These are phyloP conservation scores for Salminus brasiliensis DNA, from an alignment of 2,113 vertebrate species.

Conservation along the genomic window DNA sequence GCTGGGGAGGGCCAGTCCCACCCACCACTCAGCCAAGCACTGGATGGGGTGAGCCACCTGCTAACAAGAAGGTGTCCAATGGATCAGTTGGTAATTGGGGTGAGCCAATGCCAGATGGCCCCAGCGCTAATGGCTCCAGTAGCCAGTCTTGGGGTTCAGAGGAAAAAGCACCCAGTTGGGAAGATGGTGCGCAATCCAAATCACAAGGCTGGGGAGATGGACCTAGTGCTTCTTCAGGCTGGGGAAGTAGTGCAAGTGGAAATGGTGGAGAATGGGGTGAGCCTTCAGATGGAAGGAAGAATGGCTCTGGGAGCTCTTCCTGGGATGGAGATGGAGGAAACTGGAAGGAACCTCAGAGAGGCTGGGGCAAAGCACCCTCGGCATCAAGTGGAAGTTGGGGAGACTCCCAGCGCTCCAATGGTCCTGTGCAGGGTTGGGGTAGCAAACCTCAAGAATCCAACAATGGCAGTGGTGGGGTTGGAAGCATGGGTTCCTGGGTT, in stretches of 20 bases:
- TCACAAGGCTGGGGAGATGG: constrained; percentile 88
- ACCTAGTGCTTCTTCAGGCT: constrained; percentile 84
- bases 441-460: constrained; percentile 86
- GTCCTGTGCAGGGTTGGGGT: constrained; percentile 85
- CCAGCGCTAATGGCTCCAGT: constrained; percentile 81
- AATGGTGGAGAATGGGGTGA: constrained; percentile 73
- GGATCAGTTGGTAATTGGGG: constrained; percentile 88
- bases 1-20: constrained; percentile 87
- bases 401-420: constrained; percentile 81
- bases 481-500: constrained; percentile 88
- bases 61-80: constrained; percentile 82
- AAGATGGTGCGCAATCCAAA: constrained; percentile 86
- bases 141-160: constrained; percentile 90
- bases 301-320: constrained; percentile 74
- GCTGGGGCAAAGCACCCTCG: constrained; percentile 69
- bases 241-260: constrained; percentile 84
- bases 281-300: constrained; percentile 69
- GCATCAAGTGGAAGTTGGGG: constrained; percentile 81
- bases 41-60: constrained; percentile 84
- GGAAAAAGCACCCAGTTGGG: constrained; percentile 90
- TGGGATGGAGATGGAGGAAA: constrained; percentile 84
- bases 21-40: constrained; percentile 70
- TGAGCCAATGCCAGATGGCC: constrained; percentile 77
- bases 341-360: constrained; percentile 84
- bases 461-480: constrained; percentile 67